Evolutionary conservation across 2,888 invertebrate genomes (phyloP).

Genomic region (Resseliella maxima): DNA sequence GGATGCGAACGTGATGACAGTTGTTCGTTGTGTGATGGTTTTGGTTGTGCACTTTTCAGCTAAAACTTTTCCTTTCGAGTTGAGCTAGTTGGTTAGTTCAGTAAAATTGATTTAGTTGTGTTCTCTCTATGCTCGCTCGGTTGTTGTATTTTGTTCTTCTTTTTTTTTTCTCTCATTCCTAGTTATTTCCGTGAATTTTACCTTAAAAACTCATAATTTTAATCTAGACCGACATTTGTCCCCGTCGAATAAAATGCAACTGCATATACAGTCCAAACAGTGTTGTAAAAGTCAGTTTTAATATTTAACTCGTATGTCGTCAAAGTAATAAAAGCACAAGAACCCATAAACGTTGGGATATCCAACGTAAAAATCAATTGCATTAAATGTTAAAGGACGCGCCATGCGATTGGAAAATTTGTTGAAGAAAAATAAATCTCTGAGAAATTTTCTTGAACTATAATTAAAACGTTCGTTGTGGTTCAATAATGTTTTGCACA

Average conservation of each 20-base stretch:
- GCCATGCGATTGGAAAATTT: slow-evolving; percentile 1
- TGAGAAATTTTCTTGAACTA: not conserved
- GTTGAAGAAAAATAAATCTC: not conserved
- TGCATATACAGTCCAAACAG: not conserved
- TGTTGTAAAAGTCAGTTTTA: not conserved
- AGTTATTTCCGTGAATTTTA: not conserved
- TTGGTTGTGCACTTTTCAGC: not conserved
- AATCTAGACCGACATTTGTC: not conserved
- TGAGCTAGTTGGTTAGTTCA: not conserved
- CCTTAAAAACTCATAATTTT: not conserved
- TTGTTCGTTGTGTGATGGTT: not conserved
- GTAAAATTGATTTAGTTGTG: slow-evolving; percentile 17
- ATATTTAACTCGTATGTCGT: slow-evolving; percentile 19
- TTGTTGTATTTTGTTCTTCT: not conserved
- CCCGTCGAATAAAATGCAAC: not conserved
- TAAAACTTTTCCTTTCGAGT: not conserved
- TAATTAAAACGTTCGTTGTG: slow-evolving; percentile 44
- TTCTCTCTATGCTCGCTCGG: not conserved
- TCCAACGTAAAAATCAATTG: slow-evolving; percentile 3
- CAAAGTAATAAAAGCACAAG: not conserved
- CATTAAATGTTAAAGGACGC: not conserved
- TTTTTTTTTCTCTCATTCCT: not conserved
- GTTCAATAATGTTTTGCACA: not conserved
- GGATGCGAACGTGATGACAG: slow-evolving; percentile 6
- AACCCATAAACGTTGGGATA: not conserved